phyloP scores from a whole-genome alignment of 2,888 invertebrate genomes.

The Drosophila mercatorum region DNA sequence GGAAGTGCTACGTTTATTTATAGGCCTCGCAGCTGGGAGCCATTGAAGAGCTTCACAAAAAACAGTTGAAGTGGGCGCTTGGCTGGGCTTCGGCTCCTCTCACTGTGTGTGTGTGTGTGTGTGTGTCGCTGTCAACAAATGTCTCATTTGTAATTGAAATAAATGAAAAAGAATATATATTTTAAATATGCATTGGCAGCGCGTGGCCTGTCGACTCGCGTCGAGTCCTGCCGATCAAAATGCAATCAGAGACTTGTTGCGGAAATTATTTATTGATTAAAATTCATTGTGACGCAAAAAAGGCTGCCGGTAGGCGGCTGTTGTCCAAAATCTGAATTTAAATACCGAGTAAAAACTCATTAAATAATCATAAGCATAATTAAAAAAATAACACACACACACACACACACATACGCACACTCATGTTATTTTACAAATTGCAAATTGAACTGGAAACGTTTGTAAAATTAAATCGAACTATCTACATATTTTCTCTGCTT shows the following conservation, averaged over 20 bases:
- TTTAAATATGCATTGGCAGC: constrained; percentile 42
- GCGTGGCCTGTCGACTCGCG: constrained; percentile 8
- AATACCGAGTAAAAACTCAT: constrained; percentile 41
- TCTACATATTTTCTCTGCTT: constrained; percentile 12
- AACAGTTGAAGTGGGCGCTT: constrained; percentile 18
- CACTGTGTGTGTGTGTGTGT: background rate
- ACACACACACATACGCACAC: background rate
- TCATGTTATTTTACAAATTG: constrained; percentile 24
- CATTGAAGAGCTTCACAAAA: background rate
- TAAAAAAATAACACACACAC: constrained; percentile 23
- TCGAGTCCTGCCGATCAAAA: constrained; percentile 38
- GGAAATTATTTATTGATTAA: constrained; percentile 70
- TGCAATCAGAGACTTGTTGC: constrained; percentile 60
- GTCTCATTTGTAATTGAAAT: constrained; percentile 45
- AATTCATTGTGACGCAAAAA: constrained; percentile 18
- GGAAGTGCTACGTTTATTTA: constrained; percentile 41
- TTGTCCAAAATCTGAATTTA: constrained; percentile 45
- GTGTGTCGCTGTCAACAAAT: background rate
- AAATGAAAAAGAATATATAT: constrained; percentile 36
- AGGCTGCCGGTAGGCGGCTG: constrained; percentile 1
- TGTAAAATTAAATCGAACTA: constrained; percentile 3
- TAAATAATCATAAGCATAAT: constrained; percentile 68
- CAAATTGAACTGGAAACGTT: constrained; percentile 24
- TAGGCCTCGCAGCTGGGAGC: constrained; percentile 35
- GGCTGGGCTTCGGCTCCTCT: background rate